Percentiles rank a stretch among this genome's conserved stretches.
Evolutionary conservation across 2,113 vertebrate genomes (phyloP).

Genomic region (Microtus ochrogaster): DNA sequence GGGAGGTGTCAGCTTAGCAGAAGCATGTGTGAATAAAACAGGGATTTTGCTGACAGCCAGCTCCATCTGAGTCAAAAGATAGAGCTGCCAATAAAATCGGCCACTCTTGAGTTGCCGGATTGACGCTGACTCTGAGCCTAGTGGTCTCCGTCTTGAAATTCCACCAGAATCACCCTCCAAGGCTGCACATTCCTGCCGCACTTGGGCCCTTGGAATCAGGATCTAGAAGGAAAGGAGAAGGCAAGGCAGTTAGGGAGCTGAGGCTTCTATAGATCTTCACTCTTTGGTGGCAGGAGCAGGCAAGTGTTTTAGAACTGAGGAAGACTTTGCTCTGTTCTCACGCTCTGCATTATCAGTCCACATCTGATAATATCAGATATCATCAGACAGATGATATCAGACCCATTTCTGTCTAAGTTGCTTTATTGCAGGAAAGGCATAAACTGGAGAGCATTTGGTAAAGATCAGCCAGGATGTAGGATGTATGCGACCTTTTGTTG

Average conservation of each 20-base stretch:
- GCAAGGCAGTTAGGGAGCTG: not conserved
- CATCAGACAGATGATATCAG: no score
- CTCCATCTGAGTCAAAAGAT: constrained; percentile 62
- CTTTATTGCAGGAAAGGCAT: not conserved
- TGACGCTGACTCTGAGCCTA: not conserved
- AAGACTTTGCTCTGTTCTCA: not conserved
- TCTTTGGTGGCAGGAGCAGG: not conserved
- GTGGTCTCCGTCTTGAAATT: constrained; percentile 18
- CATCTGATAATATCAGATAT: no score
- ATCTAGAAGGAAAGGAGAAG: not conserved
- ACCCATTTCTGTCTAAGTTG: not conserved
- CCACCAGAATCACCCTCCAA: not conserved
- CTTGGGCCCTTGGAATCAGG: not conserved
- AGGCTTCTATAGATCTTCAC: not conserved
- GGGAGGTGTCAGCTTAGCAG: constrained; percentile 69
- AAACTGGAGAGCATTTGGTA: not conserved
- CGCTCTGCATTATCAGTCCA: not conserved
- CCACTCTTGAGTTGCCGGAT: constrained; percentile 9
- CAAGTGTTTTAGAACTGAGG: constrained; percentile 5
- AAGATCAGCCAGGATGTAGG: not conserved
- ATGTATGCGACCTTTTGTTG: not conserved
- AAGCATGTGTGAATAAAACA: constrained; percentile 76
- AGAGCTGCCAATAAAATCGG: constrained; percentile 58
- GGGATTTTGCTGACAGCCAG: constrained; percentile 69
- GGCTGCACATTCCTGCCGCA: not conserved